These are phyloP conservation scores for Ruditapes philippinarum DNA, from an alignment of 1,140 invertebrate genomes.

Conservation along the genomic window DNA sequence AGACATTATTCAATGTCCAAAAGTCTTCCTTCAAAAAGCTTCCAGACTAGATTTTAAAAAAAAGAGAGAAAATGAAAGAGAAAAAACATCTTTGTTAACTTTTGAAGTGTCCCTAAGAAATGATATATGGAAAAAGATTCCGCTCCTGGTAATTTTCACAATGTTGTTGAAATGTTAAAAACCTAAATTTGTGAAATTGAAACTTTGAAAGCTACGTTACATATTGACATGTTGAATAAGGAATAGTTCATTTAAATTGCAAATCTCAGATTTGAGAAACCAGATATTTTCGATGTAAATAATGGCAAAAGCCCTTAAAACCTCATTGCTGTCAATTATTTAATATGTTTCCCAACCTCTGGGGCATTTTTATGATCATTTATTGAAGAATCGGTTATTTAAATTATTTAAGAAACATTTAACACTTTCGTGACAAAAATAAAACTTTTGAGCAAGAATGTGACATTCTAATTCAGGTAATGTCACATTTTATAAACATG, in stretches of 20 bases:
- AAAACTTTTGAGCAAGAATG: background rate
- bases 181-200: slow-evolving; percentile 38
- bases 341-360: slow-evolving; percentile 18
- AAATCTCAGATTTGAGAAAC: slow-evolving; percentile 40
- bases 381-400: slow-evolving; percentile 14
- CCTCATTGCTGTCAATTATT: slow-evolving; percentile 16
- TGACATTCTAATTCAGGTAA: background rate
- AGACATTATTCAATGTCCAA: background rate
- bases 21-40: background rate
- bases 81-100: slow-evolving; percentile 1
- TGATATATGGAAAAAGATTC: slow-evolving; percentile 26
- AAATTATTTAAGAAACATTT: slow-evolving; percentile 45
- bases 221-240: slow-evolving; percentile 10
- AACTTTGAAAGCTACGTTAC: slow-evolving; percentile 17
- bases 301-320: background rate
- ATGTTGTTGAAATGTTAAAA: slow-evolving; percentile 33
- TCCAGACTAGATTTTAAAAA: background rate
- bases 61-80: too few relatives aligned
- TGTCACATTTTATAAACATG: background rate
- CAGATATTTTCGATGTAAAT: slow-evolving; percentile 12
- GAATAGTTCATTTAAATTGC: slow-evolving; percentile 48
- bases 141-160: background rate
- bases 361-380: slow-evolving; percentile 31
- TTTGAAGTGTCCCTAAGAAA: background rate
- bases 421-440: background rate